These are phyloP conservation scores for Cotesia chilonis DNA, from an alignment of 1,140 invertebrate genomes.

Conservation along the genomic window DNA sequence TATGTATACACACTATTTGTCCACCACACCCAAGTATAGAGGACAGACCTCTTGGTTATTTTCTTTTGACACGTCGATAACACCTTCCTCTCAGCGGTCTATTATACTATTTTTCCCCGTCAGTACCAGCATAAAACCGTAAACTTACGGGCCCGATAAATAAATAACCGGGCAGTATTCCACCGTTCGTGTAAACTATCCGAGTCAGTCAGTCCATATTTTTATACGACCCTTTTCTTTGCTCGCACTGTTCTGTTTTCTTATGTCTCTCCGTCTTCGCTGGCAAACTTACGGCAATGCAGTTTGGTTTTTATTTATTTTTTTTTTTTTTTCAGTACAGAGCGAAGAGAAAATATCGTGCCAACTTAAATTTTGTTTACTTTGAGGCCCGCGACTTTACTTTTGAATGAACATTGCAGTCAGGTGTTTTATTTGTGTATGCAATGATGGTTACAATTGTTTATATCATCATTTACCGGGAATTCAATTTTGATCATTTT, in stretches of 20 bases:
- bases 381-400: no score
- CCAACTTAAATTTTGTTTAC: no score
- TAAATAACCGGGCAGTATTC: constrained; percentile 38
- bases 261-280: constrained; percentile 17
- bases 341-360: no score
- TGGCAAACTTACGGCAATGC: not conserved
- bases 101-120: constrained; percentile 1
- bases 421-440: no score
- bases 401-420: no score
- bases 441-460: no score
- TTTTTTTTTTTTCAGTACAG: no score
- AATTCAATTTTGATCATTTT: no score
- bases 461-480: no score
- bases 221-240: constrained; percentile 24
- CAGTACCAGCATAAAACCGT: constrained; percentile 6
- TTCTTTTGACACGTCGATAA: constrained; percentile 18
- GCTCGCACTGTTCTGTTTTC: constrained; percentile 33
- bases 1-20: not conserved
- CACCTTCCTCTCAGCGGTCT: constrained; percentile 30
- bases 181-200: constrained; percentile 42
- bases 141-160: constrained; percentile 48
- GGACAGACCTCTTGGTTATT: not conserved
- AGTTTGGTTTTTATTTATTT: no score
- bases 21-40: not conserved
- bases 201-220: constrained; percentile 36